Base-by-base conservation (phyloP, 2,113 vertebrate species). In the Prietella phreatophila region DNA sequence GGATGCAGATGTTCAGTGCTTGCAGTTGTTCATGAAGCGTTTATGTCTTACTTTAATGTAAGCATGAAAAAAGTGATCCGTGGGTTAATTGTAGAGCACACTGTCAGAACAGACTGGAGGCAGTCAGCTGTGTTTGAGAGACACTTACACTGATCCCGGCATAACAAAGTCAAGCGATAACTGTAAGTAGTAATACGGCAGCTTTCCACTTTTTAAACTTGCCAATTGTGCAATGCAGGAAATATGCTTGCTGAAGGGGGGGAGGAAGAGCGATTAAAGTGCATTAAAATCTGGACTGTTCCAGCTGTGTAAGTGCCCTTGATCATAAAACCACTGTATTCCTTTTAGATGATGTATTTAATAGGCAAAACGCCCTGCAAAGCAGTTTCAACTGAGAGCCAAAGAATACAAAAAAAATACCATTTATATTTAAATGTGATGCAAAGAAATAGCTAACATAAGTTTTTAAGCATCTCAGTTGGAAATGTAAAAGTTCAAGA, bases 301-400 rank as follows among this genome's bases (percentile, higher is more conserved):
- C 63, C 83, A 84, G 83, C 83, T 69, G 83, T 55, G 42, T 13
- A 36, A 69, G n/a, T 69, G 65, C 17, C 47, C 47, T 69, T 71
- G 47, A 50, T 63, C 56, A 60, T 22, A 82, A 69, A 50, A 83
- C 1, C 75, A 69, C 82, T 53, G n/a, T 63, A 84, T 85, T 85
- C 84, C 67, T 55, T 53, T 55, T 85, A 15, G 83, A 67, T 84
- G 83, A 1, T 22, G 63, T 84, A 55, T 55, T 71, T 53, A 84
- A 84, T 25, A 60, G 63, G 27, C 27, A 63, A 53, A 55, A 9
- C 53, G 25, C n/a, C 27, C 9, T 13, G 42, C 14, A 15, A 39
- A 61, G 58, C 42, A 4, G 63, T 22, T 47, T 50, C 7, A 67
- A 17, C 30, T 0, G 30, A n/a, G 36, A 65, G 60, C 22, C 11